Percentiles rank a stretch among this genome's conserved stretches.
These are phyloP conservation scores for Pseudonaja textilis DNA, from an alignment of 2,113 vertebrate species.

Conservation along the genomic window DNA sequence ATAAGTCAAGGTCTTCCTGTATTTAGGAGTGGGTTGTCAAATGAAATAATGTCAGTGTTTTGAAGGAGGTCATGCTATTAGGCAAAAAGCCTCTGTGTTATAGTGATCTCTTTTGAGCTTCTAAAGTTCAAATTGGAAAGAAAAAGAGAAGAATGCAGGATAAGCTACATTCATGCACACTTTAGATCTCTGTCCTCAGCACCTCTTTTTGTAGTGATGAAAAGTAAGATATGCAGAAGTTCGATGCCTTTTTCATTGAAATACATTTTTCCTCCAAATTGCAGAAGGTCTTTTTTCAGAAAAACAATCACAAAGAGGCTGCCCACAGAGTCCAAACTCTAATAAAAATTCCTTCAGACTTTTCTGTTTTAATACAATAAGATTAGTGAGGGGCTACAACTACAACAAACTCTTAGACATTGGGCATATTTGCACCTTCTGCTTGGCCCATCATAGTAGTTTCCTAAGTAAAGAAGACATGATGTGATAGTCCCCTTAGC, in stretches of 20 bases:
- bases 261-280: background rate
- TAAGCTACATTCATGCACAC: background rate
- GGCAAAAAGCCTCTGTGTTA: background rate
- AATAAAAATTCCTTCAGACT: background rate
- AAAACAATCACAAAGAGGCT: background rate
- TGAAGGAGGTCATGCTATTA: background rate
- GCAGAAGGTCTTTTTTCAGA: background rate
- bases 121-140: background rate
- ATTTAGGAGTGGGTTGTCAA: background rate
- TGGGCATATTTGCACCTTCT: background rate
- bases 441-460: background rate
- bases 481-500: background rate
- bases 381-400: background rate
- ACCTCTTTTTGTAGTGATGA: background rate
- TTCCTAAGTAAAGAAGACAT: background rate
- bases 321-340: too few species aligned
- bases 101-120: background rate
- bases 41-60: background rate
- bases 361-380: background rate
- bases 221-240: background rate
- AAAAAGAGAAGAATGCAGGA: background rate
- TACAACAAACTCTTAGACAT: background rate
- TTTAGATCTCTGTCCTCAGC: background rate
- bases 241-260: background rate
- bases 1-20: background rate